These are phyloP conservation scores for Cetonia aurata DNA, from an alignment of 2,888 invertebrate species.

Conservation along the genomic window DNA sequence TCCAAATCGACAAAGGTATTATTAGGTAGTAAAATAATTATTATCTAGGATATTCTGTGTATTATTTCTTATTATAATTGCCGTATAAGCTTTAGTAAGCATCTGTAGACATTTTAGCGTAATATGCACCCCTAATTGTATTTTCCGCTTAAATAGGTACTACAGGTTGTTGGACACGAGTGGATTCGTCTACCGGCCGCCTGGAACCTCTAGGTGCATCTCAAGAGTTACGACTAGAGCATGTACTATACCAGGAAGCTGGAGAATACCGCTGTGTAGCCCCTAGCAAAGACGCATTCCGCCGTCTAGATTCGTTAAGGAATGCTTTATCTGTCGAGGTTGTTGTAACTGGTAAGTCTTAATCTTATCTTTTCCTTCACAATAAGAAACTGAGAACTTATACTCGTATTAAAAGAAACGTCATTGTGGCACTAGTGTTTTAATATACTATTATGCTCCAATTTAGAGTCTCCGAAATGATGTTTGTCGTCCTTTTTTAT, in stretches of 20 bases:
- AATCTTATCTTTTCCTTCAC: conserved; percentile 24
- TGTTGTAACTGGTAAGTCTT: conserved; percentile 70
- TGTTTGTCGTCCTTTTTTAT: too few relatives aligned
- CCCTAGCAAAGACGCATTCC: conserved; percentile 69
- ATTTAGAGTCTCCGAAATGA: too few relatives aligned
- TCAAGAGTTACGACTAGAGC: conserved; percentile 75
- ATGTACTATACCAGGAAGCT: conserved; percentile 82
- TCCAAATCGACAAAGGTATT: too few relatives aligned
- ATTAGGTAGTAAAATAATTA: too few relatives aligned
- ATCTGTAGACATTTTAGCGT: too few relatives aligned
- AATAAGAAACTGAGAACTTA: not conserved
- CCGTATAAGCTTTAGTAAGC: too few relatives aligned
- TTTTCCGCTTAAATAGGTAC: conserved; percentile 65
- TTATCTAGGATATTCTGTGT: too few relatives aligned
- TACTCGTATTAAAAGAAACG: too few relatives aligned
- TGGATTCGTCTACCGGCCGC: conserved; percentile 70
- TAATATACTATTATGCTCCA: too few relatives aligned
- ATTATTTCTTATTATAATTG: too few relatives aligned
- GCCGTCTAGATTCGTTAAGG: conserved; percentile 70
- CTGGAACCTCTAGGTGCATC: conserved; percentile 72
- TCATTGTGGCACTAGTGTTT: too few relatives aligned
- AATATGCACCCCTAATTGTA: not conserved
- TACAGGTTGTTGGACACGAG: conserved; percentile 74
- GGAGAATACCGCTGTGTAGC: conserved; percentile 82
- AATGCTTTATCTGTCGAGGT: conserved; percentile 67